Evolutionary conservation across 2,113 vertebrate genomes (phyloP).

Genomic region (Mionectes macconnelli): DNA sequence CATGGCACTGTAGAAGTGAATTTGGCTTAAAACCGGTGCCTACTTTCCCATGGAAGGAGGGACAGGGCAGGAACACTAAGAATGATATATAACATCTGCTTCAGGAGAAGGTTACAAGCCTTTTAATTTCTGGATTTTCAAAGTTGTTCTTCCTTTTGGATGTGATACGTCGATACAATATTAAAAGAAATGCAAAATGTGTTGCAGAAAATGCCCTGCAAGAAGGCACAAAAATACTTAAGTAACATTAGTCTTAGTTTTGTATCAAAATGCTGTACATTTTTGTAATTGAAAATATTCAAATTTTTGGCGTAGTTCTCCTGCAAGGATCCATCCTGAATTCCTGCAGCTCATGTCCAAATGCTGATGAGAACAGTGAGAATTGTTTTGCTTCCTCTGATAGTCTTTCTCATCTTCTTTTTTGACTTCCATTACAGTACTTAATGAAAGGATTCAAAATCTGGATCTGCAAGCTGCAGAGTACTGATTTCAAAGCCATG

Average conservation of each 20-base stretch:
- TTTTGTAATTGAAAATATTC: neutral
- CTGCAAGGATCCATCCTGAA: neutral
- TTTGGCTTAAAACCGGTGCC: slow-evolving; percentile 1
- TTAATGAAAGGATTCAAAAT: neutral
- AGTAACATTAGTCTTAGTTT: neutral
- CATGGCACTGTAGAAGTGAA: neutral
- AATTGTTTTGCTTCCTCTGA: neutral
- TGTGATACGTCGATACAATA: neutral
- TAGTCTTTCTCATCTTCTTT: neutral
- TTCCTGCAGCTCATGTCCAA: neutral
- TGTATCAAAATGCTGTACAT: neutral
- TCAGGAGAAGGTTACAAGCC: neutral
- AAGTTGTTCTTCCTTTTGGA: neutral
- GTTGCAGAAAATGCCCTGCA: neutral
- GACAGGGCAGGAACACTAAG: neutral
- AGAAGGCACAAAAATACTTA: neutral
- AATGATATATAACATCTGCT: neutral
- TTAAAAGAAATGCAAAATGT: neutral
- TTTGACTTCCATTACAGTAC: neutral
- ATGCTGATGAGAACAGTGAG: neutral
- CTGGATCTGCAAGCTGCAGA: neutral
- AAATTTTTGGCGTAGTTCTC: neutral
- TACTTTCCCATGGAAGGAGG: neutral
- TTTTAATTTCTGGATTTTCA: neutral
- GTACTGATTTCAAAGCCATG: neutral